These are phyloP conservation scores for Phymatocera aterrima DNA, from an alignment of 2,888 invertebrate species.

Conservation along the genomic window DNA sequence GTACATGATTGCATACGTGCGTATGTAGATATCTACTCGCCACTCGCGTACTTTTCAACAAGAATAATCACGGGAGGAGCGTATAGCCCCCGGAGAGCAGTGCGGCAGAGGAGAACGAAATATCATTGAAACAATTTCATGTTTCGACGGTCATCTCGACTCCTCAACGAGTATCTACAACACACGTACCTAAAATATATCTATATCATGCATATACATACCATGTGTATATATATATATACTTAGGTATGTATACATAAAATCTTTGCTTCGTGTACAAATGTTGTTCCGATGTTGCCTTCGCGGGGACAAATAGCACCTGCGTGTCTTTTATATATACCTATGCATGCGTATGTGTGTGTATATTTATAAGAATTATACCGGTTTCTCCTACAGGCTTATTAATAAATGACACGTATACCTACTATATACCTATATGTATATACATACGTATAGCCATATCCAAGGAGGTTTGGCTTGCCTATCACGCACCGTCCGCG, in stretches of 20 bases:
- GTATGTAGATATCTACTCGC: neutral
- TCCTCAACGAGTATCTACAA: neutral
- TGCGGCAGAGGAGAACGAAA: neutral
- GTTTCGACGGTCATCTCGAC: neutral
- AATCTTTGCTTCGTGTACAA: neutral
- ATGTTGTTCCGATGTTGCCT: slow-evolving; percentile 12
- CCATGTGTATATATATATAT: slow-evolving; percentile 55
- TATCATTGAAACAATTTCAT: slow-evolving; percentile 32
- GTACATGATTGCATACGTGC: too few relatives aligned
- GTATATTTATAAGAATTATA: slow-evolving; percentile 60
- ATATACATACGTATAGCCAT: slow-evolving; percentile 46
- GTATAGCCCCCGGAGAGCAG: neutral
- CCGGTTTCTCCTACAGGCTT: slow-evolving; percentile 65
- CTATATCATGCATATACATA: neutral
- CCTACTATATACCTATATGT: too few relatives aligned
- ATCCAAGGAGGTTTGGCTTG: slow-evolving; percentile 64
- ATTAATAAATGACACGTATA: slow-evolving; percentile 67
- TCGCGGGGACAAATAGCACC: slow-evolving; percentile 49
- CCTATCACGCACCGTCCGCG: slow-evolving; percentile 48
- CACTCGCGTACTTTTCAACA: slow-evolving; percentile 48
- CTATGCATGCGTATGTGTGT: slow-evolving; percentile 46
- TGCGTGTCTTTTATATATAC: slow-evolving; percentile 54
- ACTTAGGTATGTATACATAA: slow-evolving; percentile 51
- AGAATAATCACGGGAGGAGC: neutral
- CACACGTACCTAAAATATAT: too few relatives aligned